These are phyloP conservation scores for Labia minor DNA, from an alignment of 2,888 invertebrate genomes.

Conservation along the genomic window DNA sequence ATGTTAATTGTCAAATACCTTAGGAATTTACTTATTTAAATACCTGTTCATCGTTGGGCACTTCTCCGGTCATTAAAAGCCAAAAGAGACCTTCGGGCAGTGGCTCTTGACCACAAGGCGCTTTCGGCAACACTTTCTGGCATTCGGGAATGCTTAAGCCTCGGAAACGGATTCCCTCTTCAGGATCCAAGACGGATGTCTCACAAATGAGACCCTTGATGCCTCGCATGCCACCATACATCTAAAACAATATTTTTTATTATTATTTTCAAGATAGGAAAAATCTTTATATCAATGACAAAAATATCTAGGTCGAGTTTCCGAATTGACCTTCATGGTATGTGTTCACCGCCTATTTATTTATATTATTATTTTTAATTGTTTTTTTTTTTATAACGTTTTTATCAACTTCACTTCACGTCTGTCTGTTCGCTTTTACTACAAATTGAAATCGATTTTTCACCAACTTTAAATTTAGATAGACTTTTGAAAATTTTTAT, in stretches of 20 bases:
- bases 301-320: too few species aligned
- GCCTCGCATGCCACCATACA: constrained; percentile 86
- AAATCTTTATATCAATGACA: not conserved
- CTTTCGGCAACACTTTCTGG: constrained; percentile 76
- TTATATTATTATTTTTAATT: too few species aligned
- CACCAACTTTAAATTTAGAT: too few species aligned
- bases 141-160: constrained; percentile 89
- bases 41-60: constrained; percentile 71
- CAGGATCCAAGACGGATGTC: constrained; percentile 87
- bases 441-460: too few species aligned
- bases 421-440: too few species aligned
- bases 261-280: not conserved
- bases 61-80: constrained; percentile 79
- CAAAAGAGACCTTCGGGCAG: constrained; percentile 92
- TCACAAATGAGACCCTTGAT: constrained; percentile 92
- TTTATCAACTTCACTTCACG: too few species aligned
- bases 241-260: constrained; percentile 18
- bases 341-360: too few species aligned
- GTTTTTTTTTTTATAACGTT: too few species aligned
- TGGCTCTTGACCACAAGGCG: constrained; percentile 67
- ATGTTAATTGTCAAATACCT: constrained; percentile 51
- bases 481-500: too few species aligned
- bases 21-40: constrained; percentile 35
- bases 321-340: too few species aligned
- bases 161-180: constrained; percentile 91